Conservation (phyloP, 2,888 invertebrate genomes). For the Agelastica alni region DNA sequence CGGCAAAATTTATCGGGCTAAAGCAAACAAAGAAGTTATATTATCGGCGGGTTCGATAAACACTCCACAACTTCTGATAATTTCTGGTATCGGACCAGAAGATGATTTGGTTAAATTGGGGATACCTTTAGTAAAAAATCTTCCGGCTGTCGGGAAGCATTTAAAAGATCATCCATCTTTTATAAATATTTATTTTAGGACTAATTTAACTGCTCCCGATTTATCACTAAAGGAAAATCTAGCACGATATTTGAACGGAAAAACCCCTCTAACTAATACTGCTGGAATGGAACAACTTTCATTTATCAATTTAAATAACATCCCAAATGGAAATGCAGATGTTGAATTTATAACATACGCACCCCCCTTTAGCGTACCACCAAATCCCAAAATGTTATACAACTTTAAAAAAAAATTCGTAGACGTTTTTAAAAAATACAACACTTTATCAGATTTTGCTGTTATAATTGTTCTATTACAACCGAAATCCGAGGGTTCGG, state of each 20-base stretch:
- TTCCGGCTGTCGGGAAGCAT: constrained; percentile 25
- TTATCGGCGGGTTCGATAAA: constrained; percentile 58
- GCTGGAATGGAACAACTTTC: neutral
- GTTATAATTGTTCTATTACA: neutral
- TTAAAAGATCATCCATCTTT: constrained; percentile 22
- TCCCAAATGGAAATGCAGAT: neutral
- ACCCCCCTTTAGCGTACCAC: neutral
- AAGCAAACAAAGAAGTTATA: constrained; percentile 65
- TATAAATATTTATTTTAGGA: constrained; percentile 11
- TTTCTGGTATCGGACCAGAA: constrained; percentile 29
- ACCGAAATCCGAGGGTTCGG: neutral
- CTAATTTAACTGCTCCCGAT: constrained; percentile 8
- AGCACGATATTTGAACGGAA: neutral
- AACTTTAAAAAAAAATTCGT: neutral
- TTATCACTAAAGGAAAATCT: constrained; percentile 11
- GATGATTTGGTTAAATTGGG: constrained; percentile 9
- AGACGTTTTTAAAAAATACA: neutral
- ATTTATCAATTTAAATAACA: constrained; percentile 11
- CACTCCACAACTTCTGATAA: constrained; percentile 24
- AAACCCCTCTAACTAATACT: constrained; percentile 8
- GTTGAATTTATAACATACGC: neutral
- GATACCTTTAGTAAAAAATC: constrained; percentile 13
- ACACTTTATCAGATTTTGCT: neutral
- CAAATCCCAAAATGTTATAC: neutral
- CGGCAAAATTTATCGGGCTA: constrained; percentile 65